Conservation (phyloP, 1,140 invertebrate genomes). For the Drosophila yakuba region DNA sequence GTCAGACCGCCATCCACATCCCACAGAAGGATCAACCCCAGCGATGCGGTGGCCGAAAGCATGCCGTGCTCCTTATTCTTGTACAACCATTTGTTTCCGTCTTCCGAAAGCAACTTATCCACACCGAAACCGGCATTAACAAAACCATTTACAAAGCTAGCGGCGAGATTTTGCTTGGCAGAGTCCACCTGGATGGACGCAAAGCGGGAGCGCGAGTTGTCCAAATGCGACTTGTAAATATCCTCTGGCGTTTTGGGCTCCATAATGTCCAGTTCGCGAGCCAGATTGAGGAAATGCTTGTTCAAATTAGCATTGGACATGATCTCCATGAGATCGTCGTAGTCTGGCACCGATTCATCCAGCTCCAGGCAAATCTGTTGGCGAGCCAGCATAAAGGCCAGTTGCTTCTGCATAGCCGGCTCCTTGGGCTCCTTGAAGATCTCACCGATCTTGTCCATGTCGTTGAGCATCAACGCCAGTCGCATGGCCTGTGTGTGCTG, state of each 20-base stretch:
- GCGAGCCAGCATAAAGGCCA: constrained; percentile 98
- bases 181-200: constrained; percentile 95
- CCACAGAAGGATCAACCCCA: constrained; percentile 97
- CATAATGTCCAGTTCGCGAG: constrained; percentile 99
- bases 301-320: constrained; percentile 99
- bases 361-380: constrained; percentile 96
- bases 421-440: constrained; percentile 83
- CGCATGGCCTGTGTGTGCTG: constrained; percentile 97
- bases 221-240: constrained; percentile 99
- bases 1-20: constrained; percentile 99
- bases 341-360: constrained; percentile 88
- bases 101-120: constrained; percentile 98
- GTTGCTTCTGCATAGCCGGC: constrained; percentile 90
- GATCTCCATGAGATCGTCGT: constrained; percentile 97
- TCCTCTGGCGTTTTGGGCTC: constrained; percentile 99
- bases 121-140: constrained; percentile 99
- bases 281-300: constrained; percentile 97
- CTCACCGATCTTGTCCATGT: constrained; percentile 85
- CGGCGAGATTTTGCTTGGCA: constrained; percentile 97
- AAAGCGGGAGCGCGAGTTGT: constrained; percentile 94
- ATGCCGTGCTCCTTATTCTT: constrained; percentile 99
- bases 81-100: constrained; percentile 99
- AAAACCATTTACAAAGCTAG: constrained; percentile 99
- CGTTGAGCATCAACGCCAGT: constrained; percentile 97
- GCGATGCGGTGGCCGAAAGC: constrained; percentile 98